A percentile compares a stretch with the other conserved stretches of the same genome.
These are phyloP conservation scores for Olivierus martensii DNA, from an alignment of 1,140 invertebrate genomes.

Conservation along the genomic window DNA sequence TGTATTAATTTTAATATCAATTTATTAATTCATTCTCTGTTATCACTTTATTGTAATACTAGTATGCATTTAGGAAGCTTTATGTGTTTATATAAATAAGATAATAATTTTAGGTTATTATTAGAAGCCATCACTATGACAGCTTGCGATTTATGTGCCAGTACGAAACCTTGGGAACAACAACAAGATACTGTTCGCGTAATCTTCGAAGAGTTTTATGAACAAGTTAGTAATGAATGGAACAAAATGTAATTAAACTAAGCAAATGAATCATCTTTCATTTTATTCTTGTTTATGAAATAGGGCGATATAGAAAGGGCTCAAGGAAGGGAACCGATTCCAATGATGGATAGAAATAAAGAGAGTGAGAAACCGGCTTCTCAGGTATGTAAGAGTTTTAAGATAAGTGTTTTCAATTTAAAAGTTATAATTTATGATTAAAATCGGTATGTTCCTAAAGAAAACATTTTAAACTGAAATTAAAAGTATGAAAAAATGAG, in stretches of 20 bases:
- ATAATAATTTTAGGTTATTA: constrained; percentile 33
- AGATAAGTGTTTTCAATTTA: too few species aligned
- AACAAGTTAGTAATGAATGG: constrained; percentile 39
- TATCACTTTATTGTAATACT: too few species aligned
- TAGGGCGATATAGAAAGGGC: constrained; percentile 55
- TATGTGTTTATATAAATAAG: neutral
- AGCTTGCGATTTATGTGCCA: constrained; percentile 63
- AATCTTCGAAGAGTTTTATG: constrained; percentile 76
- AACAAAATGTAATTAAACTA: too few species aligned
- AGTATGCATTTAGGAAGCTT: too few species aligned
- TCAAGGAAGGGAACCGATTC: constrained; percentile 50
- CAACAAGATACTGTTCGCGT: constrained; percentile 63
- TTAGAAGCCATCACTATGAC: constrained; percentile 64
- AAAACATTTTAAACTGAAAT: too few species aligned
- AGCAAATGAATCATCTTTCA: neutral
- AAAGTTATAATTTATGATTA: too few species aligned
- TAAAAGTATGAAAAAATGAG: too few species aligned
- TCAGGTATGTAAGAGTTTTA: constrained; percentile 51
- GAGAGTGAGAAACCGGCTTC: constrained; percentile 53
- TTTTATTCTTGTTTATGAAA: neutral
- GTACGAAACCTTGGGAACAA: constrained; percentile 68
- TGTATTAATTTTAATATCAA: too few species aligned
- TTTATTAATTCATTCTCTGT: too few species aligned
- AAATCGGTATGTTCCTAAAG: too few species aligned
- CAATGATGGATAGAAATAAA: constrained; percentile 68